Evolutionary conservation across 2,888 invertebrate genomes (phyloP).

Genomic region (Ashinkailepas kermadecensis): DNA sequence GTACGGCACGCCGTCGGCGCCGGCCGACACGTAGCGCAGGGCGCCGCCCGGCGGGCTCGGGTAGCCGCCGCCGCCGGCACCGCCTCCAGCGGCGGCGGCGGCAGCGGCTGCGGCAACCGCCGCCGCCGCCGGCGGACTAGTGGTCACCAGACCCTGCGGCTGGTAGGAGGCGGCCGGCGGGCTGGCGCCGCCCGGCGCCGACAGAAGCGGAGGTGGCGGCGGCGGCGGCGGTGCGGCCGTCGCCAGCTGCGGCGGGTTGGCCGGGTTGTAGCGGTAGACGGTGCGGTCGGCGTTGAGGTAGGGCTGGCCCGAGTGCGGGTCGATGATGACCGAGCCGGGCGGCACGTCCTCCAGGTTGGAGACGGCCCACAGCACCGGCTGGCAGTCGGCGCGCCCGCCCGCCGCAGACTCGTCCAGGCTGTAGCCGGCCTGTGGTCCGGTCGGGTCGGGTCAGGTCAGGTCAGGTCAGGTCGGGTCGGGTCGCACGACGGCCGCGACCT

Average conservation of each 20-base stretch:
- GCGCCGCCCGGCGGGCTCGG: neutral
- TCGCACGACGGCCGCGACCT: too few species aligned
- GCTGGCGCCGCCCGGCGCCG: neutral
- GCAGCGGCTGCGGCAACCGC: neutral
- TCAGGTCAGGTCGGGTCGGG: too few species aligned
- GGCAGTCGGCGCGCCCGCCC: conserved; percentile 24
- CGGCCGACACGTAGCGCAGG: neutral
- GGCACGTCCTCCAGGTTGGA: conserved; percentile 78
- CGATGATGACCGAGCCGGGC: conserved; percentile 77
- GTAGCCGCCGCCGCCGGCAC: neutral
- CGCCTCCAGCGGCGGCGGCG: neutral
- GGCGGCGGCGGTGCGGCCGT: neutral
- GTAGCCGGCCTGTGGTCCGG: neutral
- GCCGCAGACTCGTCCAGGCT: neutral
- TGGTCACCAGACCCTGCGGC: too few species aligned
- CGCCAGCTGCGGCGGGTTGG: conserved; percentile 31
- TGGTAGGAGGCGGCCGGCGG: neutral
- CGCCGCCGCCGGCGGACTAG: neutral
- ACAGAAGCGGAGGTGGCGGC: neutral
- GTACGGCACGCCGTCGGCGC: neutral
- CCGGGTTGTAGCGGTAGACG: conserved; percentile 66
- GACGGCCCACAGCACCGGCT: conserved; percentile 71
- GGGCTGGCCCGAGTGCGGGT: conserved; percentile 70
- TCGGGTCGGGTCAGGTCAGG: too few species aligned
- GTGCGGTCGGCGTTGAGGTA: conserved; percentile 67